phyloP scores from a whole-genome alignment of 2,888 invertebrate species.

The Drosophila fungiperda region DNA sequence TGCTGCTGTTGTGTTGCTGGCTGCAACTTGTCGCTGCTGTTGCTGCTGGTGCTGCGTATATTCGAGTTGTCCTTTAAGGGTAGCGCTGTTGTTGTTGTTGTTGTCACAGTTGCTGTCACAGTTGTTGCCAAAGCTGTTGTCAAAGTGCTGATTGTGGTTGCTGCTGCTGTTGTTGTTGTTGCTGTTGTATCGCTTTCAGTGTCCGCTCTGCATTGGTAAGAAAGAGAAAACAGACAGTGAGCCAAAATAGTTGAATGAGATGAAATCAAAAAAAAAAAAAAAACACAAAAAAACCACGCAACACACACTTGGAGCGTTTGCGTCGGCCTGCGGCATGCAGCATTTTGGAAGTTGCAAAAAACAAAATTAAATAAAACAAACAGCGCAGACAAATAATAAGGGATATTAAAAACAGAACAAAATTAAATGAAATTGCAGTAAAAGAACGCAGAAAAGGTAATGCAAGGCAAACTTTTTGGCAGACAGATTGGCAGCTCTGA shows the following conservation, averaged over 20 bases:
- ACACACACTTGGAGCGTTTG: slow-evolving; percentile 55
- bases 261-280: slow-evolving; percentile 16
- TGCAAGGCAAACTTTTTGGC: slow-evolving; percentile 5
- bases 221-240: slow-evolving; percentile 6
- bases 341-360: slow-evolving; percentile 39
- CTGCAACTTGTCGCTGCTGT: slow-evolving; percentile 77
- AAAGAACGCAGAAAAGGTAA: slow-evolving; percentile 13
- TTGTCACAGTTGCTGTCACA: slow-evolving; percentile 20
- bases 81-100: slow-evolving; percentile 66
- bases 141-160: slow-evolving; percentile 16
- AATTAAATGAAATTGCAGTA: slow-evolving; percentile 5
- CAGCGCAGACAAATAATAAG: not conserved
- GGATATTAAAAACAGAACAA: not conserved
- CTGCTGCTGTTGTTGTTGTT: slow-evolving; percentile 54
- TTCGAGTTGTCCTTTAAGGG: slow-evolving; percentile 85
- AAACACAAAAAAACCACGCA: slow-evolving; percentile 20
- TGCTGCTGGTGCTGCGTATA: slow-evolving; percentile 69
- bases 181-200: slow-evolving; percentile 76
- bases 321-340: slow-evolving; percentile 49
- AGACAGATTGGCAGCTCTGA: slow-evolving; percentile 55
- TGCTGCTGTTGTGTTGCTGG: slow-evolving; percentile 83
- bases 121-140: slow-evolving; percentile 35
- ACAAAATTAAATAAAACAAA: not conserved
- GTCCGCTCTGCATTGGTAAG: slow-evolving; percentile 73
- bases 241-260: slow-evolving; percentile 8